These are phyloP conservation scores for Aegotheles bennettii DNA, from an alignment of 2,113 vertebrate genomes.

Conservation along the genomic window DNA sequence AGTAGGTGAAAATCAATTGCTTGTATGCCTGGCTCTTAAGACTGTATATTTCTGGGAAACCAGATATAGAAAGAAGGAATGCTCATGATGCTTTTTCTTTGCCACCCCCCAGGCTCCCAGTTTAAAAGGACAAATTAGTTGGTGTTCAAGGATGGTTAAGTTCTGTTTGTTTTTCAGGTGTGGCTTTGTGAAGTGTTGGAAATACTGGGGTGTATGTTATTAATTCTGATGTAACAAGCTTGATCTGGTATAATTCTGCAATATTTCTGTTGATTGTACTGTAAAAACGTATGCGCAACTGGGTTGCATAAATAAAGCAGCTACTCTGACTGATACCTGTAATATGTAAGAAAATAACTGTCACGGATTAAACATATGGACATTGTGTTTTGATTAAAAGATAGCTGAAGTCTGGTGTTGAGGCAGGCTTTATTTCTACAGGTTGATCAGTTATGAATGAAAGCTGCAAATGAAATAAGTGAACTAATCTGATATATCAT, in stretches of 20 bases:
- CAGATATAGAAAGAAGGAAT: background rate
- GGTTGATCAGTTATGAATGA: conserved; percentile 13
- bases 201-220: background rate
- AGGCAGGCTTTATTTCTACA: background rate
- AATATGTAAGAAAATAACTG: background rate
- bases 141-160: background rate
- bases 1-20: background rate
- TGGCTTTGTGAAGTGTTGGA: background rate
- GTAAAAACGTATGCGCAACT: background rate
- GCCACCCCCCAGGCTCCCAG: too few species aligned
- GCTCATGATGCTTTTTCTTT: background rate
- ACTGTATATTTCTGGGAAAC: background rate
- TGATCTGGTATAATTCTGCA: background rate
- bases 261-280: background rate
- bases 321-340: background rate
- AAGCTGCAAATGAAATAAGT: conserved; percentile 23
- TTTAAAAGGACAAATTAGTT: background rate
- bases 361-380: background rate
- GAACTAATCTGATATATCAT: background rate
- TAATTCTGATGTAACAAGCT: background rate
- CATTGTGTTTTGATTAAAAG: background rate
- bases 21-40: background rate
- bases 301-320: background rate
- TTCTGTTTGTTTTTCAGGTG: background rate
- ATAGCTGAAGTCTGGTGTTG: background rate